Conservation (phyloP, 2,113 vertebrate species). For the rabbit (Oryctolagus cuniculus) region mOryCun1.1 NC_091432.1:219012501-219013000, state of each 20-base stretch:
- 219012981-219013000: not conserved
- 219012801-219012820: constrained; percentile 56
- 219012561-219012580: not conserved
- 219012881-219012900: constrained; percentile 72
- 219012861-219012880: constrained; percentile 74
- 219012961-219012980: constrained; percentile 52
- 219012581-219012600: not conserved
- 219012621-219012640: not conserved
- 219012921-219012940: constrained; percentile 76
- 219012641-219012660: constrained; percentile 49
- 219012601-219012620: constrained; percentile 38
- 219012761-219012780: constrained; percentile 58
- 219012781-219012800: not conserved
- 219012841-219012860: constrained; percentile 64
- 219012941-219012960: constrained; percentile 77
- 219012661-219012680: not conserved
- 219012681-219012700: constrained; percentile 54
- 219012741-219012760: constrained; percentile 34
- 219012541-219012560: constrained; percentile 56
- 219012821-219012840: constrained; percentile 67
- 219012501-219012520: not conserved
- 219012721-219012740: not conserved
- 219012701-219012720: not conserved
- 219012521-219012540: not conserved
- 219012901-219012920: constrained; percentile 77